Evolutionary conservation across 2,113 vertebrate species (phyloP).

Genomic region (Geococcyx californianus): DNA sequence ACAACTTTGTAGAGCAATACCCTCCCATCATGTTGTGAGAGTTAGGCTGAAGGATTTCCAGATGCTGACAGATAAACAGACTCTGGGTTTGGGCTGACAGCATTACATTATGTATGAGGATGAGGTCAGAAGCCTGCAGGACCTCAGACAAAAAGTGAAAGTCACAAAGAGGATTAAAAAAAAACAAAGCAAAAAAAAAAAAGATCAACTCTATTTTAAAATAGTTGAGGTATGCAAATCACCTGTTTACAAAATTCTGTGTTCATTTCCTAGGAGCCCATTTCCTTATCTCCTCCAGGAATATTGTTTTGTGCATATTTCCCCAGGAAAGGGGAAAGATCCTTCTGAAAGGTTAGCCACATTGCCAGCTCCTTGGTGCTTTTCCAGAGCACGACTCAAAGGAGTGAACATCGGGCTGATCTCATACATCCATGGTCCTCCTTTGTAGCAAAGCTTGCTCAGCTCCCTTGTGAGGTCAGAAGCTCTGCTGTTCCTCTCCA

Average conservation of each 20-base stretch:
- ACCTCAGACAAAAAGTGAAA: neutral
- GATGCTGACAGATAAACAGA: neutral
- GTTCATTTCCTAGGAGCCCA: neutral
- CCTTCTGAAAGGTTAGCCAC: neutral
- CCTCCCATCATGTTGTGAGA: neutral
- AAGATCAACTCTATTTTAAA: neutral
- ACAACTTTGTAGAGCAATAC: neutral
- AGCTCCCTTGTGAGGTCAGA: neutral
- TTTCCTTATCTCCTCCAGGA: neutral
- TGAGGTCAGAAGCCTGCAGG: neutral
- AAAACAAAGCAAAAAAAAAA: neutral
- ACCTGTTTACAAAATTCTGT: neutral
- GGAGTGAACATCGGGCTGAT: neutral
- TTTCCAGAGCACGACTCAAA: neutral
- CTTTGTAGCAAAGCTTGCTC: neutral
- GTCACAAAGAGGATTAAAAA: neutral
- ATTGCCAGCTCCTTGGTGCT: neutral
- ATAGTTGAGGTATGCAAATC: neutral
- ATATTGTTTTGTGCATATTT: neutral
- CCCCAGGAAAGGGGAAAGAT: neutral
- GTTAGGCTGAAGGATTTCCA: neutral
- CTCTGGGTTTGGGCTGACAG: neutral
- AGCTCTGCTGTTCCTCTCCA: neutral
- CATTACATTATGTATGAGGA: rapidly evolving
- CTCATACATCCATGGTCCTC: rapidly evolving